phyloP scores from a whole-genome alignment of 2,113 vertebrate species.

The Syrmaticus mikado region DNA sequence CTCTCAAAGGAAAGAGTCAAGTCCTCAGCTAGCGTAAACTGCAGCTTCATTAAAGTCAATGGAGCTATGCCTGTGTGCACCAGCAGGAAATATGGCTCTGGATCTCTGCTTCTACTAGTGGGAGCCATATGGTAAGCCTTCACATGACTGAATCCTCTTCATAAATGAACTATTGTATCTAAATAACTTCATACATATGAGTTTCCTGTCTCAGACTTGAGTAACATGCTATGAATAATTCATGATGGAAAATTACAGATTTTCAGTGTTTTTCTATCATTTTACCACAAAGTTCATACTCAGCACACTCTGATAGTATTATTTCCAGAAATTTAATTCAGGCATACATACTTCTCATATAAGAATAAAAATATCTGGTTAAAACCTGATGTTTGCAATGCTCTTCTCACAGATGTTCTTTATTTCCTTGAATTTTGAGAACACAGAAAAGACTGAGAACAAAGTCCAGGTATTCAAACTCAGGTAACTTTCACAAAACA shows the following conservation, averaged over 20 bases:
- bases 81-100: neutral
- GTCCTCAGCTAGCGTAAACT: neutral
- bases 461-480: neutral
- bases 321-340: neutral
- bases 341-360: neutral
- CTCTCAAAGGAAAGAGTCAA: neutral
- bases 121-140: neutral
- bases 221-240: constrained; percentile 23
- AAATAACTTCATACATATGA: neutral
- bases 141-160: neutral
- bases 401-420: neutral
- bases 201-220: neutral
- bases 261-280: neutral
- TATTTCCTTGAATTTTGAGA: neutral
- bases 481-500: neutral
- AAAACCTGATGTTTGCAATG: neutral
- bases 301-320: neutral
- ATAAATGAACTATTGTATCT: neutral
- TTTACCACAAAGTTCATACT: neutral
- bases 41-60: neutral
- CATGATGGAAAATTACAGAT: constrained; percentile 22
- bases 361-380: neutral
- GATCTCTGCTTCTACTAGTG: neutral
- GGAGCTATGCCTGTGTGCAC: neutral
- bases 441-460: neutral